Conservation (phyloP, 2,888 invertebrate genomes). For the Cepaea hortensis region DNA sequence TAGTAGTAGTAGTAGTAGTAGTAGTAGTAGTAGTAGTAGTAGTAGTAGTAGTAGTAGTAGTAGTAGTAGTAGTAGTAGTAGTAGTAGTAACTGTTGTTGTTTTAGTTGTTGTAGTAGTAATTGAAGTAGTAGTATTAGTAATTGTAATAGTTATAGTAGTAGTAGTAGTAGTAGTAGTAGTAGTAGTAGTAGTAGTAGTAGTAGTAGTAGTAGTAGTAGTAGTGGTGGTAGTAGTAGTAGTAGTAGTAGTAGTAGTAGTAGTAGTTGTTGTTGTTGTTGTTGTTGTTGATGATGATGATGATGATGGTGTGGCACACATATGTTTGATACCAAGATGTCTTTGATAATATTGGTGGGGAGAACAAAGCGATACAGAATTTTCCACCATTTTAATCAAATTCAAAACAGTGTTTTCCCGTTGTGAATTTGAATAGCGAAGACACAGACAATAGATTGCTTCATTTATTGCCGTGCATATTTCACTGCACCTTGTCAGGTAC, state of each 20-base stretch:
- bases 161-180: constrained; percentile 23
- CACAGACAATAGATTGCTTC: too few relatives aligned
- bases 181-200: constrained; percentile 16
- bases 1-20: not conserved
- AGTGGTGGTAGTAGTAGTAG: constrained; percentile 22
- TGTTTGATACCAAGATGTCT: too few relatives aligned
- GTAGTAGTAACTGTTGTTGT: constrained; percentile 15
- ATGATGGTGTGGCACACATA: not conserved
- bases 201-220: constrained; percentile 22
- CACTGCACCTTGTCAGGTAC: too few relatives aligned
- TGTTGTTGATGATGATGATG: not conserved
- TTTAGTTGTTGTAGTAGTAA: constrained; percentile 5
- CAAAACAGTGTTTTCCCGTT: too few relatives aligned
- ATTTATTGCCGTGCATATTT: too few relatives aligned
- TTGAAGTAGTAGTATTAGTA: not conserved
- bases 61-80: not conserved
- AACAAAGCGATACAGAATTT: too few relatives aligned
- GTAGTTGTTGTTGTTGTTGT: not conserved
- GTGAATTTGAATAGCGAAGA: too few relatives aligned
- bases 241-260: constrained; percentile 26
- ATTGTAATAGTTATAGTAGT: not conserved
- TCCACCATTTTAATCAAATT: too few relatives aligned
- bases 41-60: not conserved
- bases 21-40: not conserved
- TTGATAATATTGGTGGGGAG: too few relatives aligned